Conservation (phyloP, 2,888 invertebrate genomes). For the Kuschelorhynchus macadamiae region DNA sequence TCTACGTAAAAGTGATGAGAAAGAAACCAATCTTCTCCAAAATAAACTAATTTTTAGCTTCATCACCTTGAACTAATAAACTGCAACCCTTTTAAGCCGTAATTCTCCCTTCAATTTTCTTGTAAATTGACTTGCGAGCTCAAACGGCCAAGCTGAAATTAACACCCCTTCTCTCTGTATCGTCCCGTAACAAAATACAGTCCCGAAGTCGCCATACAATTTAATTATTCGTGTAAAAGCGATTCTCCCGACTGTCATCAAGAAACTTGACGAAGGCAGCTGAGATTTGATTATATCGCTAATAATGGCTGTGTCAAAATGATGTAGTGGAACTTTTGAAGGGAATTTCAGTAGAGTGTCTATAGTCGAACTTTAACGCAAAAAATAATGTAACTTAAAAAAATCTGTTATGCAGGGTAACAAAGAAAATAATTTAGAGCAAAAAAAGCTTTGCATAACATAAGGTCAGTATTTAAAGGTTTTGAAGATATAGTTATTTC, state of each 20-base stretch:
- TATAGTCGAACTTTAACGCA: too few relatives aligned
- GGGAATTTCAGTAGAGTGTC: slow-evolving; percentile 2
- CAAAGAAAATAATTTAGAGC: too few relatives aligned
- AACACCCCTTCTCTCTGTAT: slow-evolving; percentile 32
- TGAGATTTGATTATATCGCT: slow-evolving; percentile 47
- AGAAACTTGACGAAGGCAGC: slow-evolving; percentile 42
- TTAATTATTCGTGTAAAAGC: slow-evolving; percentile 49
- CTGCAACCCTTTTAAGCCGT: slow-evolving; percentile 31
- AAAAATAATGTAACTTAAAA: too few relatives aligned
- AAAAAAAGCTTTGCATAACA: too few relatives aligned
- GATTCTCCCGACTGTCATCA: slow-evolving; percentile 42
- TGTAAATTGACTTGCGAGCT: slow-evolving; percentile 46
- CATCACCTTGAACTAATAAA: slow-evolving; percentile 20
- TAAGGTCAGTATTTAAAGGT: too few relatives aligned
- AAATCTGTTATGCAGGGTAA: too few relatives aligned
- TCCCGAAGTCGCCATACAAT: slow-evolving; percentile 49
- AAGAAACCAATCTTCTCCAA: too few relatives aligned
- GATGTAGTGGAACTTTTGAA: slow-evolving; percentile 20
- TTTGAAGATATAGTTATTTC: too few relatives aligned
- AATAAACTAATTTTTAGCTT: background rate
- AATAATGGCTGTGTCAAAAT: slow-evolving; percentile 27
- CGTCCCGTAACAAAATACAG: slow-evolving; percentile 46
- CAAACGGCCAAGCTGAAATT: slow-evolving; percentile 42
- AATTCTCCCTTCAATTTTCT: slow-evolving; percentile 44
- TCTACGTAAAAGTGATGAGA: too few relatives aligned